Evolutionary conservation across 2,797 vertebrate species (phyloP).

Genomic region (Scyliorhinus canicula): DNA sequence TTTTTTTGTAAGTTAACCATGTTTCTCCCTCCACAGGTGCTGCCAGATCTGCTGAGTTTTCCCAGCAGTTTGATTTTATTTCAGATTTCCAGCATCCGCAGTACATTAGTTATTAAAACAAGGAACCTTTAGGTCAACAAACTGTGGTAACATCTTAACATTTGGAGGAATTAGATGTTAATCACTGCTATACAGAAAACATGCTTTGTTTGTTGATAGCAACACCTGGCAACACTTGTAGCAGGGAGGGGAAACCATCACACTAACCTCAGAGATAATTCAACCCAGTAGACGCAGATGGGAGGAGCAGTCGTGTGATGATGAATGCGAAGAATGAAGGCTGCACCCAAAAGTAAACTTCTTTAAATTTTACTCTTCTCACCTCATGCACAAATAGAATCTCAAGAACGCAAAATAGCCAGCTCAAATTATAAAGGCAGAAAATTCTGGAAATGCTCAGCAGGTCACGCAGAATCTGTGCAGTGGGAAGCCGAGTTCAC

Average conservation of each 20-base stretch:
- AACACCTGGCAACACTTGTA: not conserved
- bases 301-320: not conserved
- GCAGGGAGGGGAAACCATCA: not conserved
- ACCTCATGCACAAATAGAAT: not conserved
- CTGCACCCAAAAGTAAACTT: not conserved
- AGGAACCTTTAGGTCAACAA: not conserved
- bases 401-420: not conserved
- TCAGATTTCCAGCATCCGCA: no score
- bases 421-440: not conserved
- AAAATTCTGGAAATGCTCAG: not conserved
- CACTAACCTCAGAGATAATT: conserved; percentile 28
- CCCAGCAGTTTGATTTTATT: no score
- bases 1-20: no score
- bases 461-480: not conserved
- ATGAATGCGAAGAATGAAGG: not conserved
- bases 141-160: not conserved
- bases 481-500: not conserved
- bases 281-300: not conserved
- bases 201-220: not conserved
- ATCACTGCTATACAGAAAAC: not conserved
- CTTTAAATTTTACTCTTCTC: not conserved
- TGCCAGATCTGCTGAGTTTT: no score
- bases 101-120: no score
- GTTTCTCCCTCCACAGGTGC: no score
- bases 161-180: not conserved